Evolutionary conservation across 2,888 invertebrate species (phyloP).

Genomic region (Artemia sinica): DNA sequence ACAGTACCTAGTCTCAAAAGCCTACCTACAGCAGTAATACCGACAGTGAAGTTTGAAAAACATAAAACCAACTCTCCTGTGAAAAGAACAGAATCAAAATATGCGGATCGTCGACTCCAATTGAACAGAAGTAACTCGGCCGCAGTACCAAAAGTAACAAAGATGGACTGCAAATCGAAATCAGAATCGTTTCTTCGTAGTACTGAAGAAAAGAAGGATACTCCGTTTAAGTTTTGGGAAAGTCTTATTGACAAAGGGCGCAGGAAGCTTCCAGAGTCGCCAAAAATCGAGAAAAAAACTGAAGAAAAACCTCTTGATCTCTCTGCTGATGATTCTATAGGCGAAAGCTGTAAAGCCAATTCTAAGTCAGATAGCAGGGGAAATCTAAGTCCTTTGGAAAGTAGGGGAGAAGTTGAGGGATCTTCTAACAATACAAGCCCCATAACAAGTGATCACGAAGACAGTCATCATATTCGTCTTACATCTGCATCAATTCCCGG

Average conservation of each 20-base stretch:
- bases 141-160: not conserved
- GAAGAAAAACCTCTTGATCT: conserved; percentile 4
- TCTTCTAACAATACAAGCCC: conserved; percentile 22
- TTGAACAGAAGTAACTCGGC: conserved; percentile 1
- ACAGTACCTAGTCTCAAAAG: not conserved
- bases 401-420: conserved; percentile 22
- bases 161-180: not conserved
- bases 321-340: not conserved
- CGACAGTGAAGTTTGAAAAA: not conserved
- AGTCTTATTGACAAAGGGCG: not conserved
- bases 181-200: not conserved
- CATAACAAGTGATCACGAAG: conserved; percentile 16
- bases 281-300: not conserved
- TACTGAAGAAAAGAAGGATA: conserved; percentile 1
- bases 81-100: conserved; percentile 1
- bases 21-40: not conserved
- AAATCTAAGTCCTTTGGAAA: not conserved
- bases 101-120: not conserved
- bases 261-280: conserved; percentile 8
- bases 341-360: not conserved
- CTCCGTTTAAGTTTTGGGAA: not conserved
- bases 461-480: not conserved
- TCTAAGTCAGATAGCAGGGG: conserved; percentile 3
- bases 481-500: not conserved
- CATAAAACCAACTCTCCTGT: not conserved